A percentile compares a stretch with the other conserved stretches of the same genome.
phyloP scores from a whole-genome alignment of 2,113 vertebrate species.

The Oostethus manadensis region DNA sequence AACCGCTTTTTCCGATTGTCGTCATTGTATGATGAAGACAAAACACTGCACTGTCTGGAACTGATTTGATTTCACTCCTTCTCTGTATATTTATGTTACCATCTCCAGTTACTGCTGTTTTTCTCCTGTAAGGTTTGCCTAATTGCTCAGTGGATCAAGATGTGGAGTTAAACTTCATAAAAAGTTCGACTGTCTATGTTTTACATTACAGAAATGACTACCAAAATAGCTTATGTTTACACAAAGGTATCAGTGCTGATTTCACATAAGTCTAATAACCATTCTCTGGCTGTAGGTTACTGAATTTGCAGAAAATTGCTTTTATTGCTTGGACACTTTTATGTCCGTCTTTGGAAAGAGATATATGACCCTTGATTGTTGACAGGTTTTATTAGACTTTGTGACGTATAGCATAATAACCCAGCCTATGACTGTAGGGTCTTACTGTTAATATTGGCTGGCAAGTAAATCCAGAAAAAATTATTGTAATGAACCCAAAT shows the following conservation, averaged over 20 bases:
- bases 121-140: slow-evolving; percentile 17
- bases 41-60: slow-evolving; percentile 28
- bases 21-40: slow-evolving; percentile 17
- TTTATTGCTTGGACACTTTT: slow-evolving; percentile 59
- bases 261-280: slow-evolving; percentile 27
- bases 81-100: slow-evolving; percentile 36
- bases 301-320: slow-evolving; percentile 50
- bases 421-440: slow-evolving; percentile 73
- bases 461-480: slow-evolving; percentile 76
- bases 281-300: slow-evolving; percentile 21
- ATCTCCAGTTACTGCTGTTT: slow-evolving; percentile 21
- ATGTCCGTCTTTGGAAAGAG: slow-evolving; percentile 57
- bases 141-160: slow-evolving; percentile 23
- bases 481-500: slow-evolving; percentile 81
- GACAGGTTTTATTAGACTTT: slow-evolving; percentile 80
- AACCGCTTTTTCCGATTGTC: slow-evolving; percentile 13
- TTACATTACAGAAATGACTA: slow-evolving; percentile 21
- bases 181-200: slow-evolving; percentile 16
- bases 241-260: slow-evolving; percentile 39
- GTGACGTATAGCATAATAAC: slow-evolving; percentile 83
- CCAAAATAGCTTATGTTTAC: slow-evolving; percentile 31
- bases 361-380: slow-evolving; percentile 73
- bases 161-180: slow-evolving; percentile 27
- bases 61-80: slow-evolving; percentile 41
- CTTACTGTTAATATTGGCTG: slow-evolving; percentile 76